Base-by-base conservation (phyloP, 2,888 invertebrate genomes). In the Eristalis intricaria region DNA sequence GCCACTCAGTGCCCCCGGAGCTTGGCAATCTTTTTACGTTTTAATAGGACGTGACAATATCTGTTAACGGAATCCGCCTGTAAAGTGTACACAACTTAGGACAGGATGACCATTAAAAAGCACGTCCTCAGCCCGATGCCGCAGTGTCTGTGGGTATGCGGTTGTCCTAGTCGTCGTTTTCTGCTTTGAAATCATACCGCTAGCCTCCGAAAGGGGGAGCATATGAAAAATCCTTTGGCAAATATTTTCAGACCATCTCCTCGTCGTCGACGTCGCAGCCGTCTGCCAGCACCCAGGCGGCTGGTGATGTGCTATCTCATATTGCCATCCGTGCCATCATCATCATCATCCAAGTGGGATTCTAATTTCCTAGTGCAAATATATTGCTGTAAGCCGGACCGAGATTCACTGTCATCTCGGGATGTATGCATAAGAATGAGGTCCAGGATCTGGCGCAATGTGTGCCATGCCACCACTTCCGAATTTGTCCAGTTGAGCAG, bases 31-130 rank as follows among this genome's bases (percentile, higher is more conserved):
- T 78, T 82, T 86, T 83, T 77, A 86, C 83, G 86, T 86, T 86
- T 86, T 86, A 86, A 86, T 86, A 79, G 83, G 83, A 86, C 86
- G 86, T 86, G 86, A 86, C 86, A 86, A 86, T 86, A 86, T 86
- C 86, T 78, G 74, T 79, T 86, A 86, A 79, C 86, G 83, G 83
- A 86, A 78, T 86, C 79, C 56, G 78, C 82, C 63, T 75, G 78
- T 68, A 74, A 86, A 83, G 71, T 83, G 86, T 86, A 82, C 86
- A 86, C 86, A 86, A 86, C 70, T 86, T 86, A 86, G 86, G 78
- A 86, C 78, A 74, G 86, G 83, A 83, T 79, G 86, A 71, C 86
- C 78, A 83, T 75, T 83, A 86, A 83, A 86, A 86, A 83, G 86
- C 86, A 86, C 83, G 86, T 86, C 70, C 85, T 61, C 50, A 10